Evolutionary conservation across 1,140 invertebrate genomes (phyloP).

Genomic region (Cheumatopsyche charites): DNA sequence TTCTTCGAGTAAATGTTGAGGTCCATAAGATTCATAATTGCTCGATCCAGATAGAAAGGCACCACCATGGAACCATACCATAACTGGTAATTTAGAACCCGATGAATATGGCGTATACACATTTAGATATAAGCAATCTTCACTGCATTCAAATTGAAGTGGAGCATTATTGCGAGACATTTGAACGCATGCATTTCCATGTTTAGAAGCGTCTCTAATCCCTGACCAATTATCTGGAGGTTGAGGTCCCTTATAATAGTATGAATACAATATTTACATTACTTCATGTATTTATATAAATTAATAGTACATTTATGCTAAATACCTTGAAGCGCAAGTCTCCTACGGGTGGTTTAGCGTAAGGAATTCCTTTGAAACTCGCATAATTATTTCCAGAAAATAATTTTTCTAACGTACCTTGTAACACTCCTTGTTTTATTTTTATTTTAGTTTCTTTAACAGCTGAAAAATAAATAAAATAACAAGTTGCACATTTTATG

Average conservation of each 20-base stretch:
- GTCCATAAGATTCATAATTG: slow-evolving; percentile 61
- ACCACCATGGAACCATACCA: slow-evolving; percentile 72
- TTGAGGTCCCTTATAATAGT: slow-evolving; percentile 56
- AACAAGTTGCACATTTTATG: too few species aligned
- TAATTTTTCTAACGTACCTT: neutral
- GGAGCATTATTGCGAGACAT: neutral
- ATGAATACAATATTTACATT: neutral
- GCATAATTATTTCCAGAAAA: neutral
- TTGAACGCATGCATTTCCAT: slow-evolving; percentile 50
- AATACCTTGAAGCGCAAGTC: neutral
- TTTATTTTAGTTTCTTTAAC: neutral
- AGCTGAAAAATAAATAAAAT: too few species aligned
- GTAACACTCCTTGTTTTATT: neutral
- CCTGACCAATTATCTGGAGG: slow-evolving; percentile 57
- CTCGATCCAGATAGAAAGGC: slow-evolving; percentile 64
- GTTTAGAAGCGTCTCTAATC: slow-evolving; percentile 53
- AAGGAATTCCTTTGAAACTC: neutral
- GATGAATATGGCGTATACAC: slow-evolving; percentile 51
- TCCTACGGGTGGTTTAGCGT: neutral
- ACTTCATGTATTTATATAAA: neutral
- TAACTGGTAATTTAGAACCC: slow-evolving; percentile 60
- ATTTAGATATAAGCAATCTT: slow-evolving; percentile 55
- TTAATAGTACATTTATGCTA: neutral
- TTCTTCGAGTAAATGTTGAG: slow-evolving; percentile 68
- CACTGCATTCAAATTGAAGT: slow-evolving; percentile 47